Evolutionary conservation across 1,140 invertebrate species (phyloP).

Genomic region (Polypedilum vanderplanki): DNA sequence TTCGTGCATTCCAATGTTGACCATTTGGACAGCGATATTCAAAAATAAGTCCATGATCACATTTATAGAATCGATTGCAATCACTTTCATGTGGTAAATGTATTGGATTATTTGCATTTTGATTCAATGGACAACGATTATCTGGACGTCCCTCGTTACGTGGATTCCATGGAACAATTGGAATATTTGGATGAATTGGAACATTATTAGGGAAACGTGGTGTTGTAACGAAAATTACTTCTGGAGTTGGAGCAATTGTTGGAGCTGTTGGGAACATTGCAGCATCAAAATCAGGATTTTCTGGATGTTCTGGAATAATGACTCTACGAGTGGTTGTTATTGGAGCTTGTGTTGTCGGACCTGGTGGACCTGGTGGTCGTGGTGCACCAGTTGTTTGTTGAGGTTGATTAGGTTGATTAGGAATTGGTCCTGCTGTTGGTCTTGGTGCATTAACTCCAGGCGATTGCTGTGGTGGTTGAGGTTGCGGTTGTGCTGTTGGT

Average conservation of each 20-base stretch:
- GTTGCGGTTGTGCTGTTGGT: neutral
- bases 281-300: neutral
- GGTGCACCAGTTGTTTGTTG: too few relatives aligned
- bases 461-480: neutral
- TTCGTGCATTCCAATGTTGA: conserved; percentile 42
- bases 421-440: too few relatives aligned
- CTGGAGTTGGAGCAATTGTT: neutral
- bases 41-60: conserved; percentile 39
- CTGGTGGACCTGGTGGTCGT: too few relatives aligned
- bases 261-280: neutral
- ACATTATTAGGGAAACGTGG: neutral
- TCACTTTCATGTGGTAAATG: conserved; percentile 40
- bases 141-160: neutral
- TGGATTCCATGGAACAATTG: neutral
- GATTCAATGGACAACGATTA: neutral
- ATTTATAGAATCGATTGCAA: conserved; percentile 45
- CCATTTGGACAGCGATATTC: conserved; percentile 41
- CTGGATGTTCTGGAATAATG: too few relatives aligned
- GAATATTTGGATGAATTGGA: neutral
- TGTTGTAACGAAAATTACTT: neutral
- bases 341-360: too few relatives aligned
- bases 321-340: too few relatives aligned
- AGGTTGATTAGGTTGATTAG: too few relatives aligned
- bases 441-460: too few relatives aligned
- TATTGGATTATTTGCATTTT: neutral